Conservation (phyloP, 1,140 invertebrate genomes). For the Galleria mellonella region DNA sequence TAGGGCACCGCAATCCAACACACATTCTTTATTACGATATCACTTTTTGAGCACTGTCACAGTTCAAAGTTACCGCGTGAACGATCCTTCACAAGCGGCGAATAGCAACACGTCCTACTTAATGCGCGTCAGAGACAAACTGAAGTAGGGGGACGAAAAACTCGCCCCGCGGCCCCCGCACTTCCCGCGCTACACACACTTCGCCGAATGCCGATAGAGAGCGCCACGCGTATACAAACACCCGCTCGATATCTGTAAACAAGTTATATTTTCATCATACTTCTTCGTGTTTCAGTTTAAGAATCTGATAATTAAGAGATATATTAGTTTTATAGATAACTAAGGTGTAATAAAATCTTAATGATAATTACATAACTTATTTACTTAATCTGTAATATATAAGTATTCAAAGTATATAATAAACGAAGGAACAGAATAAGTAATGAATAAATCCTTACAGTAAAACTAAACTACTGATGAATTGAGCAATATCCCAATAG, state of each 20-base stretch:
- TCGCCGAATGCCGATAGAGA: constrained; percentile 50
- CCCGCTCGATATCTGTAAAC: constrained; percentile 71
- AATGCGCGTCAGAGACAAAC: constrained; percentile 36
- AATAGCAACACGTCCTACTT: constrained; percentile 38
- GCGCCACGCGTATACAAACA: constrained; percentile 57
- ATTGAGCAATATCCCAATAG: not conserved
- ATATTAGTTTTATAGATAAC: no score
- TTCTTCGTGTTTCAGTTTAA: constrained; percentile 34
- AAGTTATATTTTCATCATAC: constrained; percentile 60
- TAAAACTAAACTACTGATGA: constrained; percentile 3
- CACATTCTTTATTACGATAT: constrained; percentile 48
- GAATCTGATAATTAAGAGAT: no score
- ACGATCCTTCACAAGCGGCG: constrained; percentile 29
- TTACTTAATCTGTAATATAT: no score
- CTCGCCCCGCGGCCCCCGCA: constrained; percentile 46
- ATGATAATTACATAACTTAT: no score
- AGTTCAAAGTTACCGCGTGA: constrained; percentile 67
- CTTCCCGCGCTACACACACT: constrained; percentile 28
- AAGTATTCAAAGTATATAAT: constrained; percentile 19
- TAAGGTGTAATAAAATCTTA: no score
- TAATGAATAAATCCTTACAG: no score
- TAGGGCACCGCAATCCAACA: constrained; percentile 61
- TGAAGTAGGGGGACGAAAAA: constrained; percentile 63
- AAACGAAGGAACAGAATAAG: no score
- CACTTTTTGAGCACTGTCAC: constrained; percentile 40